Conservation (phyloP, 1,140 invertebrate genomes). For the Dendrolimus punctatus region DNA sequence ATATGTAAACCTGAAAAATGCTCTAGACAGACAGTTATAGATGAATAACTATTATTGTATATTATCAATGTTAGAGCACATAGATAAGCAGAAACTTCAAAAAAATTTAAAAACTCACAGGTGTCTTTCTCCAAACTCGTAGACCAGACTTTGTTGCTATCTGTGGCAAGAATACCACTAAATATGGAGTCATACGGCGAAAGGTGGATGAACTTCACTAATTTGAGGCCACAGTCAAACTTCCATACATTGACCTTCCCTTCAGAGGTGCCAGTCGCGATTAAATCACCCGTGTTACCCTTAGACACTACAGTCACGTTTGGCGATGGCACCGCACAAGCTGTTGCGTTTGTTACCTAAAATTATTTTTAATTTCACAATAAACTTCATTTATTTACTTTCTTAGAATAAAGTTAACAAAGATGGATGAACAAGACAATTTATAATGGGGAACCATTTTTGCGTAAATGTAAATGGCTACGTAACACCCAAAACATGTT, state of each 20-base stretch:
- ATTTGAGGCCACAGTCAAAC: constrained; percentile 80
- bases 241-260: constrained; percentile 80
- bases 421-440: too few relatives aligned
- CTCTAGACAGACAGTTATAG: too few relatives aligned
- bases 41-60: too few relatives aligned
- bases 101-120: constrained; percentile 37
- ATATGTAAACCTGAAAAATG: too few relatives aligned
- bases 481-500: too few relatives aligned
- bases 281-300: constrained; percentile 76
- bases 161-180: constrained; percentile 53
- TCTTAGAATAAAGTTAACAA: too few relatives aligned
- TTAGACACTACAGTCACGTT: constrained; percentile 72
- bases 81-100: too few relatives aligned
- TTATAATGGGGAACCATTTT: too few relatives aligned
- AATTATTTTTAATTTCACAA: not conserved
- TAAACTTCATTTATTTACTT: not conserved
- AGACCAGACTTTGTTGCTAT: constrained; percentile 64
- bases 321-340: constrained; percentile 78
- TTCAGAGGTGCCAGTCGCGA: constrained; percentile 76
- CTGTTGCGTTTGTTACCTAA: constrained; percentile 87
- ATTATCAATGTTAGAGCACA: too few relatives aligned
- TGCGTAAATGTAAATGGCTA: too few relatives aligned
- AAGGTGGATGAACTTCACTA: constrained; percentile 56
- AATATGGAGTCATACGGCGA: constrained; percentile 64
- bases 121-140: constrained; percentile 59